phyloP scores from a whole-genome alignment of 2,797 vertebrate genomes.

The Pantherophis alleghaniensis region DNA sequence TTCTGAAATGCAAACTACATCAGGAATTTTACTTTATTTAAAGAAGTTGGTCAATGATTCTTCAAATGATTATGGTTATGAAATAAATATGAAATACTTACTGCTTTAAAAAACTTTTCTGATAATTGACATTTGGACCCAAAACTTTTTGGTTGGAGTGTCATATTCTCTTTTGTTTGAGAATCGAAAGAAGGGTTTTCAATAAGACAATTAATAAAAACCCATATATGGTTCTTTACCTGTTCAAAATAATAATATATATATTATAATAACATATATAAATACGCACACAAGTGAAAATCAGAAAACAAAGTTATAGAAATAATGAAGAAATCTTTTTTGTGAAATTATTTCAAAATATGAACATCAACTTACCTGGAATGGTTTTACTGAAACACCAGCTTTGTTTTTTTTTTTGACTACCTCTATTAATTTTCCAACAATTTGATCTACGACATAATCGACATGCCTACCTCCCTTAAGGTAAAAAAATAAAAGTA shows the following conservation, averaged over 20 bases:
- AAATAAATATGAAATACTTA: slow-evolving; percentile 70
- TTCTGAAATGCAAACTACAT: neutral
- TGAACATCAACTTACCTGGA: slow-evolving; percentile 77
- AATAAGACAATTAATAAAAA: slow-evolving; percentile 89
- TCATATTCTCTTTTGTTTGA: slow-evolving; percentile 93
- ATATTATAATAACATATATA: neutral
- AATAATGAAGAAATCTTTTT: slow-evolving; percentile 15
- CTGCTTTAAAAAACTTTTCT: slow-evolving; percentile 94
- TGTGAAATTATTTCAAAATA: neutral
- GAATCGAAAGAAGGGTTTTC: slow-evolving; percentile 91
- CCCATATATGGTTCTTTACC: slow-evolving; percentile 94
- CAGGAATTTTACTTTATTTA: neutral
- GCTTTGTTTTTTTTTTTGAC: slow-evolving; percentile 94
- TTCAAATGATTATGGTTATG: neutral
- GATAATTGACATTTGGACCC: slow-evolving; percentile 88
- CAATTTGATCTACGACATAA: slow-evolving; percentile 90
- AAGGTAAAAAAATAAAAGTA: slow-evolving; percentile 18
- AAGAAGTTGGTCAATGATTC: neutral
- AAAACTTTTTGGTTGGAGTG: slow-evolving; percentile 88
- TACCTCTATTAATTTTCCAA: slow-evolving; percentile 87
- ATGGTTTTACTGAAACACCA: slow-evolving; percentile 89
- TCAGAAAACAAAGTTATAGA: slow-evolving; percentile 35
- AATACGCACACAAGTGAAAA: neutral
- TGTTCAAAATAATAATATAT: slow-evolving; percentile 59
- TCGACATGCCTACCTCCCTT: slow-evolving; percentile 89